Evolutionary conservation across 2,113 vertebrate genomes (phyloP), one percentile per base, ranked within the genome.

Genomic region (Myodes glareolus): DNA sequence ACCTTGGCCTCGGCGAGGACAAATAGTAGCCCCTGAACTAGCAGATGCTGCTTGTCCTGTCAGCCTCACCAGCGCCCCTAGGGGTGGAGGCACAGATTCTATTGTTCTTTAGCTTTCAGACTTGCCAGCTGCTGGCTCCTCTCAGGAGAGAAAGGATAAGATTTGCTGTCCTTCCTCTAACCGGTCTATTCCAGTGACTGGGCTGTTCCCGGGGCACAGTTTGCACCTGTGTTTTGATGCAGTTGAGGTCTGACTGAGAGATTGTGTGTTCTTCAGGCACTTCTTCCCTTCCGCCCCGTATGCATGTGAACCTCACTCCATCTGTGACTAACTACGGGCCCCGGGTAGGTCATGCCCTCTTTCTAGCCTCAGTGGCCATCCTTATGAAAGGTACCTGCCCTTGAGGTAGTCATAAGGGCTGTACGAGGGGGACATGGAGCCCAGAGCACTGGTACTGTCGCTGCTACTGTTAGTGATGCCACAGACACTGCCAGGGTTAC

Each of bases 381-480:
- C 17, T 58, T 45, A 58, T 67, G 68, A 36, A 23, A 92, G 77
- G 52, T 2, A n/a, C 70, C 16, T 72, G 33, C 16, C 27, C 31
- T 31, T 80, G 4, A 17, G 85, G 55, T 52, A 14, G 47, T 7
- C 23, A 16, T n/a, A 42, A 58, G 19, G 70, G 42, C 4, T 45
- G 16, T 27, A 0, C 5, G 39, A 42, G 42, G 55, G 19, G 81
- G n/a, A 58, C 42, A 1, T 47, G 27, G 31, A 9, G 42, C 88
- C 85, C 45, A n/a, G 33, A 58, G 96, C 50, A 14, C 75, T 7
- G 75, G 27, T 11, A 29, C 19, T 14, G 21, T 2, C 0, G 45
- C 12, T 47, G 0, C 19, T n/a, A 6, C 19, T 0, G 17, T 31
- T 17, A 36, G 3, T 2, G 58, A 19, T 29, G 31, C 27, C 25